Percentiles rank a stretch among this genome's conserved stretches.
These are phyloP conservation scores for Metalampra italica DNA, from an alignment of 2,888 invertebrate genomes.

Conservation along the genomic window DNA sequence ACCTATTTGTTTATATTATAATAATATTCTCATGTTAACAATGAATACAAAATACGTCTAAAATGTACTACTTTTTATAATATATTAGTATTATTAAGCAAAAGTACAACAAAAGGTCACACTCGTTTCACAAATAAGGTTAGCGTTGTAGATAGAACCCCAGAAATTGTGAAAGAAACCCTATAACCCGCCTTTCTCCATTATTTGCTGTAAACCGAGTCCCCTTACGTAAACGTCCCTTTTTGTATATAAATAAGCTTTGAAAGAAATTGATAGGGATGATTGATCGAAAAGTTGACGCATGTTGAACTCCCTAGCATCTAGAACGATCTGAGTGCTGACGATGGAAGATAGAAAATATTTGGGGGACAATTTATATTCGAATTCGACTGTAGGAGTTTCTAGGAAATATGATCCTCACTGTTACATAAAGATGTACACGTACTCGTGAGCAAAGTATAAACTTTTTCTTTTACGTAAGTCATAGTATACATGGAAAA, in stretches of 20 bases:
- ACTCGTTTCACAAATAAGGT: neutral
- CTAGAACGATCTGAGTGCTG: conserved; percentile 7
- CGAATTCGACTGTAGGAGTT: conserved; percentile 6
- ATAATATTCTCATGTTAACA: no score
- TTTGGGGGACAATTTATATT: conserved; percentile 15
- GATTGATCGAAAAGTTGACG: conserved; percentile 47
- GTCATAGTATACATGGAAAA: no score
- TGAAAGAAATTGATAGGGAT: conserved; percentile 58
- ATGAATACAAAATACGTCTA: no score
- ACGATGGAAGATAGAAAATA: conserved; percentile 18
- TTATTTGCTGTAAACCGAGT: conserved; percentile 13
- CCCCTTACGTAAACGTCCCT: conserved; percentile 33
- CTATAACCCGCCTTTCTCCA: neutral
- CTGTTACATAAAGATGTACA: no score
- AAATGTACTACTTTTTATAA: no score
- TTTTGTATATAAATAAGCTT: conserved; percentile 47
- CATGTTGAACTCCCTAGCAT: conserved; percentile 26
- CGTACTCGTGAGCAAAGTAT: no score
- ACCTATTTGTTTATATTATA: no score
- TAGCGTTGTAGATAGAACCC: no score
- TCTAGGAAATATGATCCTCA: neutral
- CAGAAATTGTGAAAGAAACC: neutral
- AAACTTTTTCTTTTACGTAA: no score
- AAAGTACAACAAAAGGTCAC: no score
- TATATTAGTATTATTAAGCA: no score